Evolutionary conservation across 2,888 invertebrate species (phyloP).

Genomic region (Teleiodes luculella): DNA sequence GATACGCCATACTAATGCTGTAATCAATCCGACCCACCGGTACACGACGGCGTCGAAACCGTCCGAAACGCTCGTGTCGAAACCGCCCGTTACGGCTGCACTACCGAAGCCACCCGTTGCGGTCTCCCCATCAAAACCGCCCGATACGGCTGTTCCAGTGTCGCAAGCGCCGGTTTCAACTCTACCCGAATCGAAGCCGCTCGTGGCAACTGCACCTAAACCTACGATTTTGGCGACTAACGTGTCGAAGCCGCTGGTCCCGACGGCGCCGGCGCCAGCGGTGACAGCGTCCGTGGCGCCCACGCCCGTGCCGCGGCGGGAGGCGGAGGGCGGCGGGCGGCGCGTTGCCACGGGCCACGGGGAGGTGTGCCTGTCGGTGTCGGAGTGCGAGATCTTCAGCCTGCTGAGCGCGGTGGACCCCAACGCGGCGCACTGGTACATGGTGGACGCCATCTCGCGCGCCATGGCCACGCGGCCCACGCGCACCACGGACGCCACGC

Average conservation of each 20-base stretch:
- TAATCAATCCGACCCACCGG: neutral
- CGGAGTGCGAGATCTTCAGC: conserved; percentile 46
- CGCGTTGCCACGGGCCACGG: conserved; percentile 5
- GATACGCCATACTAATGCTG: neutral
- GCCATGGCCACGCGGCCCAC: conserved; percentile 25
- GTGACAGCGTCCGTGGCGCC: neutral
- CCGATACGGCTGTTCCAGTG: neutral
- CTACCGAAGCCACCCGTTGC: too few relatives aligned
- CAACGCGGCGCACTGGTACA: conserved; percentile 48
- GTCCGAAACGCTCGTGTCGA: neutral
- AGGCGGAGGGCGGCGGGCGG: neutral
- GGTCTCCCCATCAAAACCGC: neutral
- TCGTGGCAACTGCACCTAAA: too few relatives aligned
- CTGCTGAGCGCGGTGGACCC: conserved; percentile 42
- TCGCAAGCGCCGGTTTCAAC: neutral
- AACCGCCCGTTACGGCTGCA: too few relatives aligned
- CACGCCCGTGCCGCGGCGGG: neutral
- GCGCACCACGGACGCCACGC: neutral
- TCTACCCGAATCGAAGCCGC: too few relatives aligned
- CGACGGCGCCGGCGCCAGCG: neutral
- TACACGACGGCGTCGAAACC: neutral
- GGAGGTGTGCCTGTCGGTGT: conserved; percentile 35
- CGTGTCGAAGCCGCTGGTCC: neutral
- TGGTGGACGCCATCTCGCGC: conserved; percentile 42
- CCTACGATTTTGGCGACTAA: neutral